phyloP scores from a whole-genome alignment of 2,797 vertebrate genomes.

The Australoheros facetus region DNA sequence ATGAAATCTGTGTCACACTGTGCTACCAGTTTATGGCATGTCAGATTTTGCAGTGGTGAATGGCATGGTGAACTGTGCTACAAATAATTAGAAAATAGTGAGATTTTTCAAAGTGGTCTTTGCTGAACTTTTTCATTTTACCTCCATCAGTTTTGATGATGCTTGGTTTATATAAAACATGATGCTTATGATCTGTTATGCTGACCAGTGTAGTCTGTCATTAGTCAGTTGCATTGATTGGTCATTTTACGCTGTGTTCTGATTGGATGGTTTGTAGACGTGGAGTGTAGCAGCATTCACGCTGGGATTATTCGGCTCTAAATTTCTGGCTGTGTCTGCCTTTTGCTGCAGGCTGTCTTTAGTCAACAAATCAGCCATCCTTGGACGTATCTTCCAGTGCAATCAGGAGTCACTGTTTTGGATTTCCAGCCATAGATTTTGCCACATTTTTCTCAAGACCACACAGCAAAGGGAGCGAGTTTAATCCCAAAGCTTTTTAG shows the following conservation, averaged over 20 bases:
- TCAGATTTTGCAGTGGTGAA: not conserved
- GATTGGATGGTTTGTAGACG: constrained; percentile 1
- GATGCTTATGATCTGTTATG: not conserved
- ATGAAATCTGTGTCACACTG: not conserved
- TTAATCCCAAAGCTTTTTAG: not conserved
- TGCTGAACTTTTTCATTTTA: not conserved
- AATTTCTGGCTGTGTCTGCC: not conserved
- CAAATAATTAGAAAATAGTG: not conserved
- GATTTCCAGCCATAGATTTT: not conserved
- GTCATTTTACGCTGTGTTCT: not conserved
- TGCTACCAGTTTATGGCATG: not conserved
- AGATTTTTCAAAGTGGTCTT: not conserved
- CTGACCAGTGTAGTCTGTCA: not conserved
- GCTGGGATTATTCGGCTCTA: not conserved
- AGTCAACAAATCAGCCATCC: not conserved
- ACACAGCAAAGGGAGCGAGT: not conserved
- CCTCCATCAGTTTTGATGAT: not conserved
- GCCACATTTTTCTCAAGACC: not conserved
- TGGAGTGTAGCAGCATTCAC: not conserved
- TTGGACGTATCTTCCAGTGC: not conserved
- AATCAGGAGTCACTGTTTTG: not conserved
- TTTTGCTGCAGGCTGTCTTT: not conserved
- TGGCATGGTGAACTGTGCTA: not conserved
- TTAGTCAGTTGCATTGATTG: not conserved
- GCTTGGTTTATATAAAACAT: not conserved